Evolutionary conservation across 2,888 invertebrate genomes (phyloP), one percentile per base, ranked within the genome.

Genomic region (Liposcelis brunnea): DNA sequence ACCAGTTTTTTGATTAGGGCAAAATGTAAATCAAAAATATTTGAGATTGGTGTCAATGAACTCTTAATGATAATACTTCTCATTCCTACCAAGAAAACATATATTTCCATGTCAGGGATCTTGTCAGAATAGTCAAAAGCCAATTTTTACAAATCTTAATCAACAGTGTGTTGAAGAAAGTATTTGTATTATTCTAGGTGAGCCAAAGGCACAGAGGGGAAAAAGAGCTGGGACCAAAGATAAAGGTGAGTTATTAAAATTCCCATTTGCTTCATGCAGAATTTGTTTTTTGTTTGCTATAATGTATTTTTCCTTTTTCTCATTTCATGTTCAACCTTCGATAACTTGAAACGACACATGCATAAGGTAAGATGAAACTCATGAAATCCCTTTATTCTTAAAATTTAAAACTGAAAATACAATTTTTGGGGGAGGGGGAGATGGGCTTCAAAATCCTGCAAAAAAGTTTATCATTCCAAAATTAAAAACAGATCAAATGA

Each of bases 281-380:
- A 6, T 6, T 40, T 18, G 45, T 36, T 21, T 6, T 45, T 14
- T 16, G 14, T 3, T 18, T 14, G 11, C 12, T 19, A 45, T 46
- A 15, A 31, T 44, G 31, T 18, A 42, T 16, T 43, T 45, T 46
- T 49, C 42, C 49, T 51, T 46, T 42, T 47, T 33, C 37, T 48
- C 47, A n/a, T 51, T 49, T 46, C 42, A 51, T 52, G 47, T 47
- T 15, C 49, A 49, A 43, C 46, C 47, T 50, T 40, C 19, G 26
- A 12, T 53, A 50, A 47, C n/a, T 48, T 53, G 53, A 47, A 49
- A 53, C 55, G 51, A 51, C 54, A 51, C 55, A 61, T 59, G 56
- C 51, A 66, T 55, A 69, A 69, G 69, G 69, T 69, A 69, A 69
- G 69, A 63, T 64, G 58, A 56, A 49, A 54, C 48, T 44, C 14